Evolutionary conservation across 2,888 invertebrate species (phyloP).

Genomic region (Protodeltote pygarga): DNA sequence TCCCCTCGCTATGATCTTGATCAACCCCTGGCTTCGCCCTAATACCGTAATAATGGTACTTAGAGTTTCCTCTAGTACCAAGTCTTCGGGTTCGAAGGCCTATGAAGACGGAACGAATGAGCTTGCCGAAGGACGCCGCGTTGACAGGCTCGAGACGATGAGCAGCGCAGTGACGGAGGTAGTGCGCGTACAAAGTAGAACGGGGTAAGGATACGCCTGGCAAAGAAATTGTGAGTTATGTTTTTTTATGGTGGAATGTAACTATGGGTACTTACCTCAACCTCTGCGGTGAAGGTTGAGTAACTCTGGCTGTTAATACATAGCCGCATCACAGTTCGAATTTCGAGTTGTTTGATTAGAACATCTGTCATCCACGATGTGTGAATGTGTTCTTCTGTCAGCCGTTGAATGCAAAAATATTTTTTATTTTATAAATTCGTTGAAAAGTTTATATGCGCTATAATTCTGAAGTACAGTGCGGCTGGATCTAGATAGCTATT

Average conservation of each 20-base stretch:
- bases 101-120: constrained; percentile 98
- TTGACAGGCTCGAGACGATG: constrained; percentile 99
- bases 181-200: constrained; percentile 98
- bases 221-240: background rate
- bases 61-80: constrained; percentile 98
- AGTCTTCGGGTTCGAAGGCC: constrained; percentile 97
- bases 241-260: background rate
- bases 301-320: no score
- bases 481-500: no score
- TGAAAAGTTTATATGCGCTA: no score
- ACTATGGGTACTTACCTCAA: no score
- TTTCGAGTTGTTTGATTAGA: no score
- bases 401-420: no score
- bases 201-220: constrained; percentile 94
- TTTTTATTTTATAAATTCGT: no score
- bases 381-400: no score
- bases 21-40: constrained; percentile 91
- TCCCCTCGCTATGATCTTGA: constrained; percentile 39
- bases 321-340: no score
- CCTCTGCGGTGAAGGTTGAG: no score
- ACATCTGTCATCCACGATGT: no score
- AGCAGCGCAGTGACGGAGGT: constrained; percentile 97
- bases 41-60: constrained; percentile 99
- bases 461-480: no score
- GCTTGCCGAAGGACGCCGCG: constrained; percentile 99